Conservation (phyloP, 2,888 invertebrate species). For the Cosmia pyralina region DNA sequence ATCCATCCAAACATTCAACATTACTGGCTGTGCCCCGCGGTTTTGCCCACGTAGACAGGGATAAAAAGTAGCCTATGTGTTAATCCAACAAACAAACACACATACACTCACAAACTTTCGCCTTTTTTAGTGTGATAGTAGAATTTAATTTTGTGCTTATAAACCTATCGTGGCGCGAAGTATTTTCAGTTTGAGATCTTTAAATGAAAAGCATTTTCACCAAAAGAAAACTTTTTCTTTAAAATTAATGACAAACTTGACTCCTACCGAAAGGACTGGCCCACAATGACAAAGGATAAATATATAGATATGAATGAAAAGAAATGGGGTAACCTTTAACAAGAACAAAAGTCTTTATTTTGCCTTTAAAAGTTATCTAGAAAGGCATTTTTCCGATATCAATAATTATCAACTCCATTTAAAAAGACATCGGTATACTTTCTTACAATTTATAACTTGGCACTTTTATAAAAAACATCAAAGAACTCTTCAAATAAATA, state of each 20-base stretch:
- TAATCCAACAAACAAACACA: too few species aligned
- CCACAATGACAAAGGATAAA: not conserved
- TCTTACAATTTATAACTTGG: not conserved
- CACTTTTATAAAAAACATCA: not conserved
- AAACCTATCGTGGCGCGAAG: too few species aligned
- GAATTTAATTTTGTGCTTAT: not conserved
- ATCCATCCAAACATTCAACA: too few species aligned
- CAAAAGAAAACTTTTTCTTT: not conserved
- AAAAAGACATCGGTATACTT: not conserved
- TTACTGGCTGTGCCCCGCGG: too few species aligned
- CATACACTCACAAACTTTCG: too few species aligned
- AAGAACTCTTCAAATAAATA: slow-evolving; percentile 18
- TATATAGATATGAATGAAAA: not conserved
- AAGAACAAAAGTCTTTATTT: not conserved
- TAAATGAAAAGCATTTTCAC: not conserved
- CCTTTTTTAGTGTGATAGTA: too few species aligned
- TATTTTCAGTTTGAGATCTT: too few species aligned
- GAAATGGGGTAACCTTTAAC: not conserved
- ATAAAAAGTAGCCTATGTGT: too few species aligned
- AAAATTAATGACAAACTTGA: not conserved
- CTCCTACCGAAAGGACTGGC: not conserved
- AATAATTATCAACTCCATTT: not conserved
- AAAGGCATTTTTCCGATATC: not conserved
- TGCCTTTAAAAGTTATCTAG: not conserved
- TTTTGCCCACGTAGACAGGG: too few species aligned